Conservation (phyloP, 2,113 vertebrate genomes). For the Spheniscus mendiculus region DNA sequence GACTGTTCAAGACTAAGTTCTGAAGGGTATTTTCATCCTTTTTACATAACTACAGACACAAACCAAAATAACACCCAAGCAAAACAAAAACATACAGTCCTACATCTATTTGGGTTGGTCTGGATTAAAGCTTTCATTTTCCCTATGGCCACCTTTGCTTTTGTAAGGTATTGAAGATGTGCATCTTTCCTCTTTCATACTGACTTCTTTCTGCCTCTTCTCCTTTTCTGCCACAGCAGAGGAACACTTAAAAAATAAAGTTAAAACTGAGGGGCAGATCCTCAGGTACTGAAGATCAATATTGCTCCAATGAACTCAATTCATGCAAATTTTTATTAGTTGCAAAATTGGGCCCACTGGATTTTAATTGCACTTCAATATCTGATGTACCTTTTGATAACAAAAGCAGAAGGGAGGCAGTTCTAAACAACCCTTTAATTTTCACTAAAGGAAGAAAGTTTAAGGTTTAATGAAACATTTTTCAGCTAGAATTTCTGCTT, state of each 20-base stretch:
- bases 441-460: not conserved
- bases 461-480: not conserved
- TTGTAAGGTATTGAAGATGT: not conserved
- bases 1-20: not conserved
- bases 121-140: not conserved
- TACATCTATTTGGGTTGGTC: not conserved
- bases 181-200: not conserved
- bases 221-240: not conserved
- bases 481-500: not conserved
- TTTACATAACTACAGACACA: not conserved
- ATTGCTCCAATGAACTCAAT: not conserved
- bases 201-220: not conserved
- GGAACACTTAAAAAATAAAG: not conserved
- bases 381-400: not conserved
- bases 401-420: not conserved
- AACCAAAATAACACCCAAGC: not conserved
- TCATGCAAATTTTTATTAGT: not conserved
- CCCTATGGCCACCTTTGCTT: not conserved
- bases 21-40: not conserved
- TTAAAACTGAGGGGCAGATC: not conserved
- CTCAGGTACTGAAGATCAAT: constrained; percentile 3
- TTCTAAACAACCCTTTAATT: not conserved
- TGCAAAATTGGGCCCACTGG: not conserved
- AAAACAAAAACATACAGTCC: not conserved
- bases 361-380: constrained; percentile 21